Base-by-base conservation (phyloP, 2,888 invertebrate genomes). In the Ommatoiulus sabulosus region DNA sequence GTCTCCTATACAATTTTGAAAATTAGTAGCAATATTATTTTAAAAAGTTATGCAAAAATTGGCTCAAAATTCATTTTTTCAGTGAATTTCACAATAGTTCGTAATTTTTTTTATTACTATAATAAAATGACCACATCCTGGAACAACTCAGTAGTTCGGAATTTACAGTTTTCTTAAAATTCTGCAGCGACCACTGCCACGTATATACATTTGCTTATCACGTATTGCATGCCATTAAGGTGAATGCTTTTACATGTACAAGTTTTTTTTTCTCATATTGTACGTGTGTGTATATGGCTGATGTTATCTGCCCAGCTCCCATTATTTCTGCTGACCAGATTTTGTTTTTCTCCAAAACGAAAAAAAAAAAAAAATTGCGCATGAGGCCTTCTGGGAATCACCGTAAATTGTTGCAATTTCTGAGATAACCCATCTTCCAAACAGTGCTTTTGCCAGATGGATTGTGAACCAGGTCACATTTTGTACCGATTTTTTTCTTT, bases 361-460 rank as follows among this genome's bases (percentile, higher is more conserved):
- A 35, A 35, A 35, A 35, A 35, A 35, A n/a, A 24, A 80, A 80
- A 80, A 80, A 80, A 80, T 35, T 24, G 80, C 24, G 35, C 80
- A 24, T 15, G 24, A 80, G 80, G 80, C 35, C 80, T 80, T 80
- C 80, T 80, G 80, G 80, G 80, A 80, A 80, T 80, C 80, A 80
- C 24, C 80, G 80, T 80, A 80, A 80, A 80, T 80, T 80, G 80
- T 80, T 80, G 80, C 80, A 80, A 80, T 80, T 80, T 80, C 80
- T 80, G 80, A 80, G 80, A 80, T 80, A 80, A 80, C 80, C 80
- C 80, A 80, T 80, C 80, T 35, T 80, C 80, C 80, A 80, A 35
- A 80, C 80, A 35, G 35, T 80, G 80, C 80, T 80, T 35, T 80
- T 80, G 80, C 80, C 80, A 80, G 80, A 80, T 80, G 80, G 80